Percentiles rank a stretch among this genome's conserved stretches.
phyloP scores from a whole-genome alignment of 2,113 vertebrate genomes.

The Heterochromis multidens region DNA sequence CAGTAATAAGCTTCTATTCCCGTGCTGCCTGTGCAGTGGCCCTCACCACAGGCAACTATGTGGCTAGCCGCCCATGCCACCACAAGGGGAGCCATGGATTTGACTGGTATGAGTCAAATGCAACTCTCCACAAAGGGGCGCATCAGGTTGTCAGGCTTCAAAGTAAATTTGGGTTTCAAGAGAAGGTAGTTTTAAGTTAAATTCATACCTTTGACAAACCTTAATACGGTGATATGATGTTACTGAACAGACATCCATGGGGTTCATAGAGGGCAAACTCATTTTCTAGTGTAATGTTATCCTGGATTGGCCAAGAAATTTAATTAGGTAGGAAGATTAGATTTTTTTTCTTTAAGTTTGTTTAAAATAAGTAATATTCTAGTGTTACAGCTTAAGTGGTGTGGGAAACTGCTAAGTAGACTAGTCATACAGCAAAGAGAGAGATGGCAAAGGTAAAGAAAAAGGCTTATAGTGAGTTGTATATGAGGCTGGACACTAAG shows the following conservation, averaged over 20 bases:
- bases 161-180: neutral
- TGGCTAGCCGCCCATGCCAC: conserved; percentile 44
- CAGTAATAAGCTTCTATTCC: conserved; percentile 75
- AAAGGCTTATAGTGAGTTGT: neutral
- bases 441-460: neutral
- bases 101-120: conserved; percentile 45
- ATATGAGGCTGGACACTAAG: neutral
- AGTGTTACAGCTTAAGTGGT: neutral
- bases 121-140: neutral
- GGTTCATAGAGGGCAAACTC: neutral
- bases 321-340: neutral
- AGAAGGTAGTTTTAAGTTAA: neutral
- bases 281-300: neutral
- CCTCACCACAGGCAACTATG: conserved; percentile 63
- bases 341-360: neutral
- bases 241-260: neutral
- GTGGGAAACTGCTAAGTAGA: neutral
- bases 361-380: neutral
- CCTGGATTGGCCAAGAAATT: neutral
- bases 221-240: neutral
- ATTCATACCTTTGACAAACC: neutral
- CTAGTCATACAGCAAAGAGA: neutral
- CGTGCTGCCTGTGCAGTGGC: conserved; percentile 48
- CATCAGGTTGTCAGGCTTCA: conserved; percentile 1
- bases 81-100: conserved; percentile 44